Base-by-base conservation (phyloP, 2,888 invertebrate species). In the Teleogryllus oceanicus region DNA sequence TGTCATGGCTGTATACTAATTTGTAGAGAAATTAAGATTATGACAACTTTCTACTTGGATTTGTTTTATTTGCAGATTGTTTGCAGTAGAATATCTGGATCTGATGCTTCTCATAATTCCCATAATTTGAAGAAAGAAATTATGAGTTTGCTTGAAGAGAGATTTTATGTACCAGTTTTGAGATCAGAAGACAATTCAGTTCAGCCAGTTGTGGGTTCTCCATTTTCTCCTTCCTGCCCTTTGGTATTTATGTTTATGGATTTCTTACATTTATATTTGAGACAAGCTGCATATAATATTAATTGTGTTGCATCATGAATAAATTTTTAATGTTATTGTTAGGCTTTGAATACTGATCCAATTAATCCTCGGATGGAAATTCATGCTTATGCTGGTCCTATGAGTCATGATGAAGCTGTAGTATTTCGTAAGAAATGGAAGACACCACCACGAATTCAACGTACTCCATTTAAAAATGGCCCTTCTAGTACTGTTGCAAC, bases 361-460 rank as follows among this genome's bases (percentile, higher is more conserved):
- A 87, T 94, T 13, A 92, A 90, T 84, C 92, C 94, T 0, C 90
- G 92, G 77, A 86, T 93, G 83, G 93, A 94, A 89, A 93, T 96
- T 83, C 92, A 92, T 84, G 97, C 97, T 0, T 93, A 93, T 87
- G 97, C 97, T 12, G 98, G 98, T 0, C 98, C 98, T 21, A 97
- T 97, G 96, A 91, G 92, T 75, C 92, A 92, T 82, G 88, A 89
- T 18, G 90, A 91, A 79, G 96, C 96, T 0, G 88, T 90, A 16
- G 88, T 87, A 81, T 96, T 96, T 87, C 90, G 93, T 12, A 92
- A 91, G 81, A 90, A 92, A 78, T 96, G 95, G 95, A 95, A 94
- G 88, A 95, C 94, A 0, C 95, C 96, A 11, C 94, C 95, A 0
- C 89, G 94, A 49, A 78, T 62, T 11, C 49, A 75, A 11, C 62